These are phyloP conservation scores for Lacerta viridis DNA, from an alignment of 2,797 vertebrate genomes.

Conservation along the genomic window DNA sequence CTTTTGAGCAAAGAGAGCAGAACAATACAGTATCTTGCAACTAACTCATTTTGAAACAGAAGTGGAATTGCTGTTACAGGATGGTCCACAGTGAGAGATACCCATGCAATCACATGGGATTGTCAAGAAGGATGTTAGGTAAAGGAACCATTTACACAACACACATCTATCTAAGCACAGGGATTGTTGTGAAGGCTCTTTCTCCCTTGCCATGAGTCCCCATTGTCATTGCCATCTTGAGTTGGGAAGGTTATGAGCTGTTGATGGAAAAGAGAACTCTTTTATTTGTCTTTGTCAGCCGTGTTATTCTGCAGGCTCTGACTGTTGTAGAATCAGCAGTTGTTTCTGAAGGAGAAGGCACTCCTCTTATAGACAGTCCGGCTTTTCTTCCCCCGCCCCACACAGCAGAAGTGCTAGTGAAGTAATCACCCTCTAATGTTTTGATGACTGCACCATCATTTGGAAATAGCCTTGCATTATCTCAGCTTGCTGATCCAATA, in stretches of 20 bases:
- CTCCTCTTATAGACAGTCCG: conserved; percentile 44
- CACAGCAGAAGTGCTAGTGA: conserved; percentile 30
- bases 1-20: background rate
- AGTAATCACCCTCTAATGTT: conserved; percentile 54
- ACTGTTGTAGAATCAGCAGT: conserved; percentile 40
- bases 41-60: background rate
- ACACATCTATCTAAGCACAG: background rate
- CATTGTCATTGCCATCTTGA: background rate
- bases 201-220: conserved; percentile 23
- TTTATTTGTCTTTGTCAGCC: background rate
- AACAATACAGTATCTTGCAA: background rate
- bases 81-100: background rate
- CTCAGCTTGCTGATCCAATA: conserved; percentile 62
- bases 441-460: conserved; percentile 57
- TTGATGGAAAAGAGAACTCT: conserved; percentile 25
- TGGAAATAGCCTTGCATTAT: conserved; percentile 63
- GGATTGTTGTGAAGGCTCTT: conserved; percentile 19
- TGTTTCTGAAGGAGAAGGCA: conserved; percentile 41
- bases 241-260: conserved; percentile 20
- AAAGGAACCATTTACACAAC: background rate
- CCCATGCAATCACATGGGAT: background rate
- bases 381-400: background rate
- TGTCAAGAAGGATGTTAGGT: background rate
- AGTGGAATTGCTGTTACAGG: background rate
- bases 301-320: background rate